These are phyloP conservation scores for Drosophila helvetica DNA, from an alignment of 2,888 invertebrate genomes.

Conservation along the genomic window DNA sequence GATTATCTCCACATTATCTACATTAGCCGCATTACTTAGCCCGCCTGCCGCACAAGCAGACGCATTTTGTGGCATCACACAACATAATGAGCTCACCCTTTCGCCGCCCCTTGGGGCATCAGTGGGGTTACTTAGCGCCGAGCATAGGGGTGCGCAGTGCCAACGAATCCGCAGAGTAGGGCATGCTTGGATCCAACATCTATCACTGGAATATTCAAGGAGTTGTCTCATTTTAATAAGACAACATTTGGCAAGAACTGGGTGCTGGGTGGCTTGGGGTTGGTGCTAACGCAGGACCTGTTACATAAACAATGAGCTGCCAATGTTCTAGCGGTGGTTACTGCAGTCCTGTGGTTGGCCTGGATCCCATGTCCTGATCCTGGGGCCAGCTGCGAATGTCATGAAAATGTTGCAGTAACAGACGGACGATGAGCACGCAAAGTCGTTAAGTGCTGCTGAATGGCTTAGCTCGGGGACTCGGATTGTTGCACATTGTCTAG, in stretches of 20 bases:
- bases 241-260: constrained; percentile 21
- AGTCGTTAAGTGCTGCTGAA: constrained; percentile 58
- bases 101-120: neutral
- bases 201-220: constrained; percentile 13
- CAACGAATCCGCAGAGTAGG: constrained; percentile 13
- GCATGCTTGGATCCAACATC: constrained; percentile 8
- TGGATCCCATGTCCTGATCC: neutral
- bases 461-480: constrained; percentile 37
- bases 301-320: constrained; percentile 51
- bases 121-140: constrained; percentile 9
- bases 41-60: constrained; percentile 17
- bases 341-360: constrained; percentile 13
- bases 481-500: constrained; percentile 31
- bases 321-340: constrained; percentile 28
- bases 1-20: constrained; percentile 36
- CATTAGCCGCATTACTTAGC: constrained; percentile 41
- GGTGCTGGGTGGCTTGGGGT: neutral
- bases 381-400: constrained; percentile 47
- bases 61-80: constrained; percentile 46
- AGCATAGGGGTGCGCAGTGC: constrained; percentile 23
- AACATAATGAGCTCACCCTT: constrained; percentile 40
- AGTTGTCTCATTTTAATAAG: constrained; percentile 43
- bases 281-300: constrained; percentile 20
- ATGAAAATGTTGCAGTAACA: constrained; percentile 36
- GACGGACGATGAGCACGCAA: constrained; percentile 47